These are phyloP conservation scores for Heterotis niloticus DNA, from an alignment of 2,113 vertebrate species.

Conservation along the genomic window DNA sequence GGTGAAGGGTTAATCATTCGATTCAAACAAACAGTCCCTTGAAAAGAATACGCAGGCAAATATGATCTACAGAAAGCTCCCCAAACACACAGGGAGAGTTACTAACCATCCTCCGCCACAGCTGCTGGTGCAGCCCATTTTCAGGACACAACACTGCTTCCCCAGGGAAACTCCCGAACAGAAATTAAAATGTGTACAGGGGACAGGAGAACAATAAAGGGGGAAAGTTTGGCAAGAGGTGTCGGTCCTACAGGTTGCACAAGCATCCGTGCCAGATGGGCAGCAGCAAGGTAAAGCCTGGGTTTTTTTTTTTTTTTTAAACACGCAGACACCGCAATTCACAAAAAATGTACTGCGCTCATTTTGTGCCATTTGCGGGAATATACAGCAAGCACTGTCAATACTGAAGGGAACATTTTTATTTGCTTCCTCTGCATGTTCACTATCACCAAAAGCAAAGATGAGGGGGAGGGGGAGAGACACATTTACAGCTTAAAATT, in stretches of 20 bases:
- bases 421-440: neutral
- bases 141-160: neutral
- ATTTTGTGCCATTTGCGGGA: neutral
- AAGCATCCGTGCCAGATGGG: constrained; percentile 2
- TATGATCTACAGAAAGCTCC: constrained; percentile 1
- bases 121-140: too few relatives aligned
- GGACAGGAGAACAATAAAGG: too few relatives aligned
- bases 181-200: neutral
- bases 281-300: constrained; percentile 7
- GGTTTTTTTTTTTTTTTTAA: neutral
- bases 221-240: neutral
- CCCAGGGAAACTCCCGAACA: neutral
- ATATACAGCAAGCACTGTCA: constrained; percentile 22
- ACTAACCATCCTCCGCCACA: too few relatives aligned
- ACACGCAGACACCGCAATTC: neutral
- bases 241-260: neutral
- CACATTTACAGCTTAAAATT: constrained; percentile 17
- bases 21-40: neutral
- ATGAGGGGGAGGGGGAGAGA: neutral
- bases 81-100: too few relatives aligned
- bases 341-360: neutral
- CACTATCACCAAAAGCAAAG: constrained; percentile 15
- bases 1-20: neutral
- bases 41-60: neutral
- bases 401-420: neutral